Evolutionary conservation across 2,888 invertebrate genomes (phyloP).

Genomic region (Callinectes sapidus): DNA sequence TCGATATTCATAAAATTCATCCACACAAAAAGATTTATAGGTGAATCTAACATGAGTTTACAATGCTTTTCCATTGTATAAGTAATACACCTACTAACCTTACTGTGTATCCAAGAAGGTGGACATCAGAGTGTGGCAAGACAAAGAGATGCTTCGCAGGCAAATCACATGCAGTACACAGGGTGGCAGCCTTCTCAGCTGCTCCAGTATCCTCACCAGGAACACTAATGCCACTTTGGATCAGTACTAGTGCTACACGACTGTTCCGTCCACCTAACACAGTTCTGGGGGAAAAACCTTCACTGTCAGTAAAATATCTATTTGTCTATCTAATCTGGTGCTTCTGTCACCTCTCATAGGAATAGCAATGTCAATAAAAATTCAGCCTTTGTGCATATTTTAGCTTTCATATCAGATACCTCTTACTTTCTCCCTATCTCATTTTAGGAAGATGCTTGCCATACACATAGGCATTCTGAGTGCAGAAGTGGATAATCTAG

Average conservation of each 20-base stretch:
- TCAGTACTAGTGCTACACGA: constrained; percentile 89
- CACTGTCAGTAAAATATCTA: not conserved
- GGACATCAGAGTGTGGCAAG: constrained; percentile 85
- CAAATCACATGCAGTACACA: constrained; percentile 94
- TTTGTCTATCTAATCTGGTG: not conserved
- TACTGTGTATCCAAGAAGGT: constrained; percentile 81
- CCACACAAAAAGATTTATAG: no score
- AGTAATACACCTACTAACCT: constrained; percentile 35
- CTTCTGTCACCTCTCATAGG: not conserved
- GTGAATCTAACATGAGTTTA: no score
- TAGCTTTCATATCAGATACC: not conserved
- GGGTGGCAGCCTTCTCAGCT: constrained; percentile 91
- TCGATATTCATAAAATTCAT: no score
- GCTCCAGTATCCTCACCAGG: constrained; percentile 88
- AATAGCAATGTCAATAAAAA: not conserved
- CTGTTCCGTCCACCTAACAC: constrained; percentile 75
- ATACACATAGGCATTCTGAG: not conserved
- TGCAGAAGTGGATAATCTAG: not conserved
- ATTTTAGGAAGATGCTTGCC: not conserved
- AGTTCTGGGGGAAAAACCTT: constrained; percentile 66
- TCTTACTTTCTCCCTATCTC: not conserved
- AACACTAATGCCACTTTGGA: constrained; percentile 87
- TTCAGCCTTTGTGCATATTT: not conserved
- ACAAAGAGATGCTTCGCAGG: constrained; percentile 94
- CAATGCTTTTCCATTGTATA: no score